Evolutionary conservation across 64 coral and sea anemone genomes (phyloP).

Genomic region (Montipora cactus): DNA sequence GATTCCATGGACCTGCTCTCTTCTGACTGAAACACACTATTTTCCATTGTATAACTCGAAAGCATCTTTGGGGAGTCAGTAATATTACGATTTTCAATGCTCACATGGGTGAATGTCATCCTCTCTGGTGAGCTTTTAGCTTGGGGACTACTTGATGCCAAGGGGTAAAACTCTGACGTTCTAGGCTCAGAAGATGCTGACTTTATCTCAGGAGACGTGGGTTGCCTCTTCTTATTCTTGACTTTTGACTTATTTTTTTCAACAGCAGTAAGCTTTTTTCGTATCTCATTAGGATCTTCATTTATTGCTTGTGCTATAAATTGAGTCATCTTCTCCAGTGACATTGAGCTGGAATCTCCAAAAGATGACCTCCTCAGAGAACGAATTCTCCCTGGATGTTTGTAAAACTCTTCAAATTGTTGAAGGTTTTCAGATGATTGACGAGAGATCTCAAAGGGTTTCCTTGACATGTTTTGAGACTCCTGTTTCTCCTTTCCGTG

Average conservation of each 20-base stretch:
- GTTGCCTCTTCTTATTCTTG: constrained; percentile 8
- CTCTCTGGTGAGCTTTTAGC: constrained; percentile 1
- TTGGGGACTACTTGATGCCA: constrained; percentile 70
- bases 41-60: constrained; percentile 27
- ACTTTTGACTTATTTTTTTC: constrained; percentile 30
- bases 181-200: background rate
- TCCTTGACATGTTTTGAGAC: background rate
- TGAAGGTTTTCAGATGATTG: background rate
- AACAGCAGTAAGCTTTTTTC: constrained; percentile 47
- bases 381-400: background rate
- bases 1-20: constrained; percentile 12
- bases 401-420: constrained; percentile 1
- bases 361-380: constrained; percentile 21
- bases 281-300: constrained; percentile 52
- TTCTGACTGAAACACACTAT: constrained; percentile 63
- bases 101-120: background rate
- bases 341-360: constrained; percentile 26
- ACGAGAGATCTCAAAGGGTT: constrained; percentile 4
- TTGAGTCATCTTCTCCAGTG: constrained; percentile 49
- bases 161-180: constrained; percentile 38
- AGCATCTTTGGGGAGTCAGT: constrained; percentile 23
- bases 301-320: constrained; percentile 74
- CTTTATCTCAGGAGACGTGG: background rate
- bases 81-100: background rate
- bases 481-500: constrained; percentile 23